These are phyloP conservation scores for Miniopterus natalensis DNA, from an alignment of 2,113 vertebrate species.

Conservation along the genomic window DNA sequence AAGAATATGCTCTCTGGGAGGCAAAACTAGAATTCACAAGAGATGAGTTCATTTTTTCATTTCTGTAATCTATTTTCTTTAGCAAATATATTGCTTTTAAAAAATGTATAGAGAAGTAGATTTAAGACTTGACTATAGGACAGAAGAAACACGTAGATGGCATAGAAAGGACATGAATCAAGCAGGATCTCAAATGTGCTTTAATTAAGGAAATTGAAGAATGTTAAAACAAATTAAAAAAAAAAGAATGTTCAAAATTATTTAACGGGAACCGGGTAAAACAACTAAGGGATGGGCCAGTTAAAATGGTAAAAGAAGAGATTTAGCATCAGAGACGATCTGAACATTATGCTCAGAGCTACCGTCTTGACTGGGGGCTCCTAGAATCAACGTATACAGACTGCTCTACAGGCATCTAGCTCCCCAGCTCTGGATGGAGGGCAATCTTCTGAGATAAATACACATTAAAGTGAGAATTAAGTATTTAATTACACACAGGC, in stretches of 20 bases:
- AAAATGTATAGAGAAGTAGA: neutral
- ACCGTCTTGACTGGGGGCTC: neutral
- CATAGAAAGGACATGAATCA: neutral
- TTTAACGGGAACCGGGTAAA: neutral
- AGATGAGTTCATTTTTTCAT: conserved; percentile 11
- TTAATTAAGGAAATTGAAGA: neutral
- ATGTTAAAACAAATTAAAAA: neutral
- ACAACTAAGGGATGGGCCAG: neutral
- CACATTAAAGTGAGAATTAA: neutral
- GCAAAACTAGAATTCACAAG: conserved; percentile 17
- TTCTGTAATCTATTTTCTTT: neutral
- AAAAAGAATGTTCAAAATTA: neutral
- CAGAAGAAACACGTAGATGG: neutral
- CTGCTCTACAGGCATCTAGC: neutral
- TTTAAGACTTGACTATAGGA: neutral
- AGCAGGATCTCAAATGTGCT: neutral
- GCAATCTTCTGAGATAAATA: neutral
- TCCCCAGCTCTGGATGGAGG: no score
- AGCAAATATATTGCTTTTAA: neutral
- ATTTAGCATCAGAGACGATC: neutral
- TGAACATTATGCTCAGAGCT: no score
- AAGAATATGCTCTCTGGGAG: conserved; percentile 28
- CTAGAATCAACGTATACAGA: neutral
- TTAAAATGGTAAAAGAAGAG: neutral
- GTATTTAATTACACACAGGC: neutral